Evolutionary conservation across 2,888 invertebrate genomes (phyloP), one percentile per base, ranked within the genome.

Genomic region (Eupeodes luniger): DNA sequence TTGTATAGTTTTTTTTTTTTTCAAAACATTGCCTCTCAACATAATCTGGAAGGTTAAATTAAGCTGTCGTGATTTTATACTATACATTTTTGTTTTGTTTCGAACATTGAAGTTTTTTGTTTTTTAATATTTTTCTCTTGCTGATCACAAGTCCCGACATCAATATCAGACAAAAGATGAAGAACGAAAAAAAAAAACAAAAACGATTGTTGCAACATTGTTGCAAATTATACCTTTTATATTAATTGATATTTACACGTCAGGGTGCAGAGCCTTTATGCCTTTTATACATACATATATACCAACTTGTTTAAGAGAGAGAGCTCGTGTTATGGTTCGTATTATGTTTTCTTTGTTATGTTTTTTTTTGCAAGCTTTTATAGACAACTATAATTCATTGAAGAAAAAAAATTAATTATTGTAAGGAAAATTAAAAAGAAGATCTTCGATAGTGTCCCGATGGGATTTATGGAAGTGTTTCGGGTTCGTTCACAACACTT

Each of bases 201-300:
- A 34, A 51, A 5, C n/a, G 14, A 34, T 49, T 51, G 6, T 55
- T 78, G 83, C 78, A 83, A 78, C 83, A 74, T 9, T 36, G 83
- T 83, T 83, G 78, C 78, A 78, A 66, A 72, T 72, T 72, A 47
- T 59, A 47, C 34, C 19, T 78, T 53, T 78, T 55, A 47, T 69
- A 69, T 36, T 74, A 72, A 78, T 83, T 78, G 59, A 59, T 78
- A 72, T 77, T 77, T 82, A 51, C 70, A 72, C 78, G 59, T 67
- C 51, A 61, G 36, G 36, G 12, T n/a, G 11, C 11, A 49, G 55
- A 19, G 10, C 9, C 10, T 34, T 16, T 27, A 3, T 27, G 3
- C 27, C 27, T 3, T 27, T 3, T 27, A 27, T 27, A 27, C 2
- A 19, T 19, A 19, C 2, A 27, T 3, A 2, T 14, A 44, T 27